These are phyloP conservation scores for Anagyrus pseudococci DNA, from an alignment of 2,888 invertebrate species.

Conservation along the genomic window DNA sequence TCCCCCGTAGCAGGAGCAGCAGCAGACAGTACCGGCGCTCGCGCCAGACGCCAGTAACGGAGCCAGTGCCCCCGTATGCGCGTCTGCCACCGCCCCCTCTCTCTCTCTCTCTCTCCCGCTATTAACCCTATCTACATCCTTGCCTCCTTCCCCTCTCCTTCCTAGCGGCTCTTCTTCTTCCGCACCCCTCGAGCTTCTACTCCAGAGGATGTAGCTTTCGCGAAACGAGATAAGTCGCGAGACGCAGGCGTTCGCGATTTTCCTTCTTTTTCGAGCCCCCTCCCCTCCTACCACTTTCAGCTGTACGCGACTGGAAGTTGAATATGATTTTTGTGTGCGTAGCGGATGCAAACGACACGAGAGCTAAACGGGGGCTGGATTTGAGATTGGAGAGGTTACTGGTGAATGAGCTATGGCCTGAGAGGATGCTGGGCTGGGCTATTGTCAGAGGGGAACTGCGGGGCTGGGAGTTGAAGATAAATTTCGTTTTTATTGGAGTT, in stretches of 20 bases:
- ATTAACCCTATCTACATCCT: slow-evolving; percentile 24
- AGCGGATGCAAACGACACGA: no score
- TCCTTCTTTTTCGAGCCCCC: no score
- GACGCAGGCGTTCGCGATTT: neutral
- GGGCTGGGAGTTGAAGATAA: no score
- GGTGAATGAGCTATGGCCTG: no score
- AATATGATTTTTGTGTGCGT: no score
- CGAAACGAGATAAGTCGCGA: slow-evolving; percentile 17
- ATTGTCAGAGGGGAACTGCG: no score
- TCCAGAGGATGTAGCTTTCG: neutral
- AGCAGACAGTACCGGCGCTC: slow-evolving; percentile 38
- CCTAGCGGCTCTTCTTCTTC: neutral
- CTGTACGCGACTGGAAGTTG: no score
- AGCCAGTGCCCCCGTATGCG: slow-evolving; percentile 46
- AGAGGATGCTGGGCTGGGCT: no score
- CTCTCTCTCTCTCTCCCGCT: slow-evolving; percentile 12
- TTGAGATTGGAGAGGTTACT: no score
- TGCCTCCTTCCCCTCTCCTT: neutral
- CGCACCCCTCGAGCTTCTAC: neutral
- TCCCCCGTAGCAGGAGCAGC: slow-evolving; percentile 22
- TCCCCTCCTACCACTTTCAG: no score
- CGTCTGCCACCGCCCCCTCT: slow-evolving; percentile 22
- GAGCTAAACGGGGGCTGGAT: no score
- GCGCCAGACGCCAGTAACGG: slow-evolving; percentile 42
- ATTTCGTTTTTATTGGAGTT: no score